Conservation (phyloP, 1,140 invertebrate species). For the Gonatopus flavifemur region DNA sequence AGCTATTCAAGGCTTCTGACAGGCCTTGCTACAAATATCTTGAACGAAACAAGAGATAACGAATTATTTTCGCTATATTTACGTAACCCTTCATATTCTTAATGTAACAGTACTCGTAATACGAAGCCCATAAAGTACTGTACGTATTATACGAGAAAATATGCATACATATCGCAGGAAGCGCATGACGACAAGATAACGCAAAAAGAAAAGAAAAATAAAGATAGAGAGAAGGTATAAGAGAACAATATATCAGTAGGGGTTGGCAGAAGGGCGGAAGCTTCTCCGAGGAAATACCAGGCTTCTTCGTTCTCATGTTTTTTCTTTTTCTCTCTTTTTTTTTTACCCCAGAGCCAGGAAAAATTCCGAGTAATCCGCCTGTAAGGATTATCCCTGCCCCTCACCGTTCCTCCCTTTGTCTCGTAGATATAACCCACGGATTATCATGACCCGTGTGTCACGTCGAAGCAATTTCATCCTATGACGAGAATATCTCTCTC, state of each 20-base stretch:
- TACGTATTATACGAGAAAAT: too few species aligned
- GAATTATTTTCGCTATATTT: too few species aligned
- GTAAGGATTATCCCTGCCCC: slow-evolving; percentile 51
- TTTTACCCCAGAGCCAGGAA: slow-evolving; percentile 43
- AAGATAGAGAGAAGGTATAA: slow-evolving; percentile 30
- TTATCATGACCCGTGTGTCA: slow-evolving; percentile 36
- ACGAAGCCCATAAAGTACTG: too few species aligned
- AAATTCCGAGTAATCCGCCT: slow-evolving; percentile 55
- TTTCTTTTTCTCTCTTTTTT: slow-evolving; percentile 24
- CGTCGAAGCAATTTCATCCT: neutral
- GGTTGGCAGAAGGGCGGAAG: slow-evolving; percentile 39
- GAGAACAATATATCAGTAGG: slow-evolving; percentile 43
- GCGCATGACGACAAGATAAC: too few species aligned
- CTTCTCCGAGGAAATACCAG: slow-evolving; percentile 41
- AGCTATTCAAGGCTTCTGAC: too few species aligned
- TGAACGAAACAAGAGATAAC: too few species aligned
- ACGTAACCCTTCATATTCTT: too few species aligned
- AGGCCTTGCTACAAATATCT: too few species aligned
- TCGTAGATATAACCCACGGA: slow-evolving; percentile 43
- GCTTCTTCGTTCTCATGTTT: slow-evolving; percentile 36
- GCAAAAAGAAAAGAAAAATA: slow-evolving; percentile 11
- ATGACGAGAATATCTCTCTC: neutral
- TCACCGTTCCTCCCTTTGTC: slow-evolving; percentile 38
- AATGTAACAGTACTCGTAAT: too few species aligned
- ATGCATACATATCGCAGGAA: too few species aligned